Evolutionary conservation across 2,797 vertebrate species (phyloP), one percentile per base, ranked within the genome.

Genomic region (Pseudotriccus pelzelni): DNA sequence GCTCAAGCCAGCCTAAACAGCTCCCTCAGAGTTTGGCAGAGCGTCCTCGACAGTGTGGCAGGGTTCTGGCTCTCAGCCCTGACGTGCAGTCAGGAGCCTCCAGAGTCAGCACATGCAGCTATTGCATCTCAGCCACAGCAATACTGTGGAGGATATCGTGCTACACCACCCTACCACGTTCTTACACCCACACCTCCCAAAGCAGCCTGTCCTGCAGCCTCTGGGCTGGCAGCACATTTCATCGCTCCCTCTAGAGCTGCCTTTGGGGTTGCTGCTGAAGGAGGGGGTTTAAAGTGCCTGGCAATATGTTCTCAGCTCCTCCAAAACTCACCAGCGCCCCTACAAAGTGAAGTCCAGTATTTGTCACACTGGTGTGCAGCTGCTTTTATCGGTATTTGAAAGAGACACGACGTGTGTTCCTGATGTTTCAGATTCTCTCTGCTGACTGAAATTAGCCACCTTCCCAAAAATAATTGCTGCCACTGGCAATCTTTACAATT

Each of bases 111-210:
- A 2, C 13, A 0, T 50, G 43, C 39, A 84, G 53, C 25, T 84
- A 5, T 2, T 23, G 60, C 37, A 24, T 0, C n/a, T 32, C 59
- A 73, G 28, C 32, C 39, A 14, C 14, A 4, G 39, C 66, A n/a
- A 1, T 3, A 6, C 1, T 2, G 0, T 3, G 18, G 21, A 19
- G 27, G 34, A 7, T 4, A 13, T 2, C 13, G 18, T 0, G 2
- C 1, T 3, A 4, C 62, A 39, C 4, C 32, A 19, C 49, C 36
- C 44, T 12, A 7, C 0, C 10, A 2, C 15, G 1, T 6, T n/a
- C 60, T 14, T 1, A 7, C 32, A n/a, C 4, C 34, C 25, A 8
- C 0, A 0, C 1, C 36, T 55, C 7, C 74, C 74, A 24, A 49
- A 17, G 25, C 80, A 75, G 10, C 32, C 39, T 5, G 4, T 12